Conservation (phyloP, 2,113 vertebrate genomes). For the Microcebus lehilahytsara region DNA sequence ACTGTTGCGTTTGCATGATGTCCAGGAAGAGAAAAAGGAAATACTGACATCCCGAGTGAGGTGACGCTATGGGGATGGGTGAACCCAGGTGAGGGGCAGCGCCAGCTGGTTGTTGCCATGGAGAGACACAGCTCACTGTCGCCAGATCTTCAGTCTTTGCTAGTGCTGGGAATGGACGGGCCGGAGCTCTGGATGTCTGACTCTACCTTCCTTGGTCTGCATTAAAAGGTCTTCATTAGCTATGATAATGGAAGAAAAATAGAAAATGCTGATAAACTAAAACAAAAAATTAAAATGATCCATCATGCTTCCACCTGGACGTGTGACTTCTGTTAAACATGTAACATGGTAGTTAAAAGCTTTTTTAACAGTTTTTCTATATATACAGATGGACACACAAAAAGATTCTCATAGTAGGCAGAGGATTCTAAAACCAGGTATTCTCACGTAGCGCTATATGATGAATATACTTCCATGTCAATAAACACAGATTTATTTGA, state of each 20-base stretch:
- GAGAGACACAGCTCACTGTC: rapidly evolving
- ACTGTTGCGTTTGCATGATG: background rate
- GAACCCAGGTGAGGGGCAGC: background rate
- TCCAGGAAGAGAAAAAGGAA: background rate
- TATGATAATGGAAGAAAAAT: background rate
- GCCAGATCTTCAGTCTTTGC: background rate
- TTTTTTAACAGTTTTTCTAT: background rate
- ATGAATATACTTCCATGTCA: background rate
- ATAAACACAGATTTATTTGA: background rate
- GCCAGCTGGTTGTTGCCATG: rapidly evolving
- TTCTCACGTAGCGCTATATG: background rate
- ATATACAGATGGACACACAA: background rate
- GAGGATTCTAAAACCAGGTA: background rate
- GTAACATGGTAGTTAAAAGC: background rate
- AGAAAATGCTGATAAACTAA: background rate
- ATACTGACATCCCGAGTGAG: background rate
- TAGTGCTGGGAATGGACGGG: background rate
- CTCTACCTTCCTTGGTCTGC: background rate
- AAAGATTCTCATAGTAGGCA: rapidly evolving
- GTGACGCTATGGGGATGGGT: background rate
- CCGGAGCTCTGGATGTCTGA: background rate
- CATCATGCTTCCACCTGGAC: background rate
- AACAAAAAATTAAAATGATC: background rate
- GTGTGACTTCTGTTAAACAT: background rate
- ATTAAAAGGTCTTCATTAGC: background rate